These are phyloP conservation scores for Chironomus tentans DNA, from an alignment of 2,888 invertebrate genomes.

Conservation along the genomic window DNA sequence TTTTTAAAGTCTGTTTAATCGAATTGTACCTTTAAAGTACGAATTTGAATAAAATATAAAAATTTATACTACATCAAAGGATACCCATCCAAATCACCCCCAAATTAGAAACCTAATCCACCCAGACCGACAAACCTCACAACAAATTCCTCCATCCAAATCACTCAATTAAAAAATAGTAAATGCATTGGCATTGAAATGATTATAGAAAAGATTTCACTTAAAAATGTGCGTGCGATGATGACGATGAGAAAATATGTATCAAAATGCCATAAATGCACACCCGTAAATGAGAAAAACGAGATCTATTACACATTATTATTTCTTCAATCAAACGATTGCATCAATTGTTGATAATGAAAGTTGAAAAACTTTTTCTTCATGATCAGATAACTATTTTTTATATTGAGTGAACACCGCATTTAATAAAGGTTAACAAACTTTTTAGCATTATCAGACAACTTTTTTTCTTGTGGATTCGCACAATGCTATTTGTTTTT, in stretches of 20 bases:
- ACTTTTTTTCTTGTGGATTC: too few relatives aligned
- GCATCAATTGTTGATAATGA: constrained; percentile 20
- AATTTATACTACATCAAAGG: too few relatives aligned
- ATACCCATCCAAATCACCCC: too few relatives aligned
- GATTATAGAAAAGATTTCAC: background rate
- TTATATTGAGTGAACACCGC: background rate
- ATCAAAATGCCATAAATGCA: constrained; percentile 15
- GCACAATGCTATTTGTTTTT: constrained; percentile 1
- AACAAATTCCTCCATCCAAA: too few relatives aligned
- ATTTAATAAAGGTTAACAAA: constrained; percentile 1
- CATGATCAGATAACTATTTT: background rate
- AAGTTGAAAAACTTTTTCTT: background rate
- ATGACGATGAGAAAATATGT: constrained; percentile 1
- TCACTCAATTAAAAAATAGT: background rate
- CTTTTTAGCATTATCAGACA: background rate
- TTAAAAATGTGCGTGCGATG: background rate
- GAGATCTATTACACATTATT: constrained; percentile 7
- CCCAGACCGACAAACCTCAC: too few relatives aligned
- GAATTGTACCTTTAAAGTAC: too few relatives aligned
- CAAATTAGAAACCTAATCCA: too few relatives aligned
- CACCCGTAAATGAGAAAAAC: background rate
- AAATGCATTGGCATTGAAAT: background rate
- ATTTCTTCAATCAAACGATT: background rate
- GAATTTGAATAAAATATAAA: too few relatives aligned
- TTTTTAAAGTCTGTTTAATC: too few relatives aligned